These are phyloP conservation scores for Catostylus mosaicus DNA, from an alignment of 30 jellyfish, hydroid and myxozoan genomes.

Conservation along the genomic window DNA sequence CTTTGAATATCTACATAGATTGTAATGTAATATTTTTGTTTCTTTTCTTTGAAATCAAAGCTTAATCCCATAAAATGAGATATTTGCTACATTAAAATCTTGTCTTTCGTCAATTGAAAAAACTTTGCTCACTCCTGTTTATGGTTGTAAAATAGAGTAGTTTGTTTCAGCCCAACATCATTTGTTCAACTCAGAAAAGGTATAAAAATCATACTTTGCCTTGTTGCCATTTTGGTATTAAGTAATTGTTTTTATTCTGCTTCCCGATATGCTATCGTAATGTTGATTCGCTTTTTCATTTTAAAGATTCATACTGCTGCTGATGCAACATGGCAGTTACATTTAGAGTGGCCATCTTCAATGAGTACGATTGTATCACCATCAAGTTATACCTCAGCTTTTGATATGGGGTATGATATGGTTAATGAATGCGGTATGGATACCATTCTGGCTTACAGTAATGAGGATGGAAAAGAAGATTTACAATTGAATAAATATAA, in stretches of 20 bases:
- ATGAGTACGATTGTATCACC: constrained; percentile 45
- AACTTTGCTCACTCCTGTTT: no score
- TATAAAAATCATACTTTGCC: no score
- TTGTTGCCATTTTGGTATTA: no score
- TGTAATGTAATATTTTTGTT: no score
- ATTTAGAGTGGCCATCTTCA: constrained; percentile 76
- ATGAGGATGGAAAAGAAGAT: constrained; percentile 74
- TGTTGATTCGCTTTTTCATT: not conserved
- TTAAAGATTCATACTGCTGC: constrained; percentile 75
- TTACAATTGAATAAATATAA: constrained; percentile 31
- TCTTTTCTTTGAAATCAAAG: no score
- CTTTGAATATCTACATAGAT: no score
- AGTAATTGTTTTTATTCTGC: not conserved
- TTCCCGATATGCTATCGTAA: not conserved
- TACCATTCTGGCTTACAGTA: constrained; percentile 59
- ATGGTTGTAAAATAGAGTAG: no score
- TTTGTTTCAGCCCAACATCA: no score
- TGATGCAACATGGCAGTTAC: constrained; percentile 72
- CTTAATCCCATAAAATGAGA: no score
- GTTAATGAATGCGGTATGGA: constrained; percentile 93
- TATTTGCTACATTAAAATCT: no score
- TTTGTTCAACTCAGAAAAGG: no score
- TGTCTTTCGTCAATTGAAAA: no score
- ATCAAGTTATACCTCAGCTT: constrained; percentile 79
- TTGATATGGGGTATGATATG: constrained; percentile 95